Evolutionary conservation across 2,888 invertebrate genomes (phyloP).

Genomic region (Tetanocera ferruginea): DNA sequence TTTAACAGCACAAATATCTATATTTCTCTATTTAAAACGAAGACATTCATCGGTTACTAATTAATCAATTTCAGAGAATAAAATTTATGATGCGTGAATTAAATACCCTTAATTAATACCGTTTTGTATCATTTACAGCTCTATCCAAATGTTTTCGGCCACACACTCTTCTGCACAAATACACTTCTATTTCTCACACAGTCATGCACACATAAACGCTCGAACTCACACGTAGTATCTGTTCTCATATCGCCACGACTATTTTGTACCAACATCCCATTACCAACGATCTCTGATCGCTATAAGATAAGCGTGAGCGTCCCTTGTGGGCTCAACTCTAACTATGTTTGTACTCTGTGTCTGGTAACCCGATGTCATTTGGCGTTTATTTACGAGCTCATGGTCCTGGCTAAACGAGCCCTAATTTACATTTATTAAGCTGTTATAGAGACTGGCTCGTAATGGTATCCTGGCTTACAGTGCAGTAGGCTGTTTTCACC

Average conservation of each 20-base stretch:
- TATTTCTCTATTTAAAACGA: too few species aligned
- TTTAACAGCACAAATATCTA: too few species aligned
- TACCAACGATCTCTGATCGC: conserved; percentile 63
- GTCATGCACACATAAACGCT: background rate
- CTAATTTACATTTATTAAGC: conserved; percentile 69
- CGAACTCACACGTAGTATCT: background rate
- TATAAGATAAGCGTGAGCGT: conserved; percentile 30
- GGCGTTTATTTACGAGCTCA: conserved; percentile 68
- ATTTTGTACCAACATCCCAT: conserved; percentile 67
- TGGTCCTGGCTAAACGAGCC: conserved; percentile 66
- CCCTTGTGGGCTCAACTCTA: conserved; percentile 16
- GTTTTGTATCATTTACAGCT: background rate
- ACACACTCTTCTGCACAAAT: background rate
- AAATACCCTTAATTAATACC: conserved; percentile 5
- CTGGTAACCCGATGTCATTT: conserved; percentile 66
- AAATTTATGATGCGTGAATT: background rate
- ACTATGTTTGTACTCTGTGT: conserved; percentile 45
- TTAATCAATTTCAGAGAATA: too few species aligned
- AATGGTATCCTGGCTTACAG: background rate
- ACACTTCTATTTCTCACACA: background rate
- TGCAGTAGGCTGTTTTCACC: background rate
- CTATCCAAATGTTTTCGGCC: background rate
- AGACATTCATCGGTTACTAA: too few species aligned
- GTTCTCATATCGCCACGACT: conserved; percentile 43
- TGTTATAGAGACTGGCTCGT: conserved; percentile 54